phyloP scores from a whole-genome alignment of 1,140 invertebrate species.

The Zaprionus capensis region DNA sequence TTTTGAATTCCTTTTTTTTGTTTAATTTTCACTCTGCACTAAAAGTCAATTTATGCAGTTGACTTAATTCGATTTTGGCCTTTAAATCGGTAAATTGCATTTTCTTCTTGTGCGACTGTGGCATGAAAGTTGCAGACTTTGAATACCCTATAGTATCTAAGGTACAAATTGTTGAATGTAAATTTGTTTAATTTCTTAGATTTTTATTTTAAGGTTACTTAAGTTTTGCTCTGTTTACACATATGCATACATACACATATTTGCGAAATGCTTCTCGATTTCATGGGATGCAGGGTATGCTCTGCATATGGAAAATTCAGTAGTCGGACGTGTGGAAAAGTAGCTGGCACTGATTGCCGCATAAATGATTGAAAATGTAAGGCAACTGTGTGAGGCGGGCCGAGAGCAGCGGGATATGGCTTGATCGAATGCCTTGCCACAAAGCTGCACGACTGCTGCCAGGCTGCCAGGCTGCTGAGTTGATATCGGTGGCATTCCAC shows the following conservation, averaged over 20 bases:
- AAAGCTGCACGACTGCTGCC: conserved; percentile 45
- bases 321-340: conserved; percentile 79
- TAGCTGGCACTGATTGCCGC: conserved; percentile 76
- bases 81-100: conserved; percentile 54
- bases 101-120: conserved; percentile 17
- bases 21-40: conserved; percentile 47
- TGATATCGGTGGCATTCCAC: conserved; percentile 36
- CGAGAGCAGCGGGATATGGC: not conserved
- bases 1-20: not conserved
- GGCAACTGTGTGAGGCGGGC: conserved; percentile 9
- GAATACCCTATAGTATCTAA: conserved; percentile 11
- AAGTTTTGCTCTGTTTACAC: too few relatives aligned
- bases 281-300: conserved; percentile 15
- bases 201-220: too few relatives aligned
- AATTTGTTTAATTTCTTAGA: not conserved
- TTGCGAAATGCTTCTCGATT: not conserved
- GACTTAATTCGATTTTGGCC: conserved; percentile 75
- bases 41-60: conserved; percentile 79
- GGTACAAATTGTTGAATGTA: not conserved
- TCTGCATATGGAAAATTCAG: conserved; percentile 44
- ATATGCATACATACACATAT: too few relatives aligned
- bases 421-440: conserved; percentile 45
- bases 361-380: conserved; percentile 77
- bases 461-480: not conserved
- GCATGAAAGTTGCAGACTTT: not conserved